Evolutionary conservation across 2,888 invertebrate genomes (phyloP).

Genomic region (Spilarctia lutea): DNA sequence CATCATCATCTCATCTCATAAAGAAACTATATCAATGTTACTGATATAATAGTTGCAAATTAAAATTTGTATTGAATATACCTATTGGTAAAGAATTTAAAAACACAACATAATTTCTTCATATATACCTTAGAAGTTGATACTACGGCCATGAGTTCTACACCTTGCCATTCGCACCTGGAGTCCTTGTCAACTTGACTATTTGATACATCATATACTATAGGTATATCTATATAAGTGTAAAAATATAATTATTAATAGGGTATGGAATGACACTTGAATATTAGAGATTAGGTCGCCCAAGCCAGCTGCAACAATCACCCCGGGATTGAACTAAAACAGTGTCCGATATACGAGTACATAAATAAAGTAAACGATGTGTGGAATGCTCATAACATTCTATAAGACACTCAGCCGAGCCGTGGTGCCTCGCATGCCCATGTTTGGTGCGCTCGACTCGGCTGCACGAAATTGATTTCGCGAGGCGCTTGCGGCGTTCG

Average conservation of each 20-base stretch:
- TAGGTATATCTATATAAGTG: not conserved
- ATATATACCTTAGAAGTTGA: not conserved
- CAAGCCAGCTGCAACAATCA: not conserved
- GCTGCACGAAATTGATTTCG: conserved; percentile 38
- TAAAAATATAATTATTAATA: not conserved
- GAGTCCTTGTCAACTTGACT: not conserved
- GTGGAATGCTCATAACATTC: conserved; percentile 19
- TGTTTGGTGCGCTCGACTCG: conserved; percentile 21
- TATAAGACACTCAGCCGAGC: conserved; percentile 8
- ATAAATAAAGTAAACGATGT: conserved; percentile 15
- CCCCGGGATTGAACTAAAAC: not conserved
- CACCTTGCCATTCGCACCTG: not conserved
- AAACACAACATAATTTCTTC: not conserved
- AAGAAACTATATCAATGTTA: no score
- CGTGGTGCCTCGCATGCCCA: conserved; percentile 17
- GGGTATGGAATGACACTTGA: not conserved
- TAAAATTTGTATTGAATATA: no score
- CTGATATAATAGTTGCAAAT: no score
- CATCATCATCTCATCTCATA: no score
- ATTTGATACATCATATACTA: not conserved
- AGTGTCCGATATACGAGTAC: not conserved
- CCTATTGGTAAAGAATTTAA: not conserved
- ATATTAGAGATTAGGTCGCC: not conserved
- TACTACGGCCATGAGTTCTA: not conserved
- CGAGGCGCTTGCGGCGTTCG: conserved; percentile 36